Conservation (phyloP, 2,113 vertebrate species). For the Murina feae region DNA sequence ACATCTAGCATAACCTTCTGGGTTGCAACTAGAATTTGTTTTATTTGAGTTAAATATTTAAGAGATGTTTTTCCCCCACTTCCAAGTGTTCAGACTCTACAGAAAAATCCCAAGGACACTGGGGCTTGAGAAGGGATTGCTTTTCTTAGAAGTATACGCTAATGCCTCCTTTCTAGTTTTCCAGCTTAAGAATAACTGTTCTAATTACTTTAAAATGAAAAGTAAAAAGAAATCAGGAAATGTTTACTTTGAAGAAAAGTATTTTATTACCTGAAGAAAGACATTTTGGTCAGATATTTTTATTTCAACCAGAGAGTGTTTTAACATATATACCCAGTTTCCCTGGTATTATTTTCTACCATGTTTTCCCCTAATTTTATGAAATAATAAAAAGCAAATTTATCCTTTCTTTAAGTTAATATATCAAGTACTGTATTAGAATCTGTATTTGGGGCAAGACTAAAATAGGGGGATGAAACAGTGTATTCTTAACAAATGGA, state of each 20-base stretch:
- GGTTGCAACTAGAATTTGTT: not conserved
- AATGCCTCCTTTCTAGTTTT: not conserved
- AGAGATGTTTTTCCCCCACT: not conserved
- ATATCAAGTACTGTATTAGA: not conserved
- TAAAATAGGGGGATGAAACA: not conserved
- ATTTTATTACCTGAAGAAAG: not conserved
- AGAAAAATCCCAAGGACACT: not conserved
- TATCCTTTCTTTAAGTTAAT: not conserved
- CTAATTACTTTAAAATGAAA: not conserved
- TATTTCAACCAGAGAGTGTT: not conserved
- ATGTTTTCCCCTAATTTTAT: not conserved
- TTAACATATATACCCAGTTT: not conserved
- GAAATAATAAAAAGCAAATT: not conserved
- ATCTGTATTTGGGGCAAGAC: not conserved
- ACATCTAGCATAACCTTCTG: not conserved
- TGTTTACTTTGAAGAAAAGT: not conserved
- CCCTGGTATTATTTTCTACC: not conserved
- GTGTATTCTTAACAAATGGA: not conserved
- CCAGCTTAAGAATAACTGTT: not conserved
- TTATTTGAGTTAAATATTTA: not conserved
- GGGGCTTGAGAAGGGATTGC: not conserved
- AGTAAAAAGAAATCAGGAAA: not conserved
- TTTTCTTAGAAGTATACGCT: not conserved
- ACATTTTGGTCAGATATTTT: not conserved
- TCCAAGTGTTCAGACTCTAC: not conserved